phyloP scores from a whole-genome alignment of 2,888 invertebrate genomes.

The Scrobipalpa atriplicella region DNA sequence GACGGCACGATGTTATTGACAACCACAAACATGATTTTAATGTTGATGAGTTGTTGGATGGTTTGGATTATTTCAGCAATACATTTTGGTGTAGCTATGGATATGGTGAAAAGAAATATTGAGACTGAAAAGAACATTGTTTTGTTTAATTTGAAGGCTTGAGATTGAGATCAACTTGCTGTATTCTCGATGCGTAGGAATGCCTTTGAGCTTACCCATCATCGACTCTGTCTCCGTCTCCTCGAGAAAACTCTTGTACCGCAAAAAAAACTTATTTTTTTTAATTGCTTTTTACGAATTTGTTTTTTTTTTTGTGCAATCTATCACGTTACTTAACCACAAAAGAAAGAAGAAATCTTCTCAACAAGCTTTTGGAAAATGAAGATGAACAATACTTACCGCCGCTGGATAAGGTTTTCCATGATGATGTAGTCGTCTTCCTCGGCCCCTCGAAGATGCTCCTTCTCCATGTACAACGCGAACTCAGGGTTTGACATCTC shows the following conservation, averaged over 20 bases:
- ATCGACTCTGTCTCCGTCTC: no score
- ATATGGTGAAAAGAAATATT: not conserved
- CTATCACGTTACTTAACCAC: no score
- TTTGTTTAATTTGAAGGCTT: not conserved
- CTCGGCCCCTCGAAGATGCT: constrained; percentile 94
- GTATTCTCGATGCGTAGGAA: no score
- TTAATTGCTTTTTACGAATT: no score
- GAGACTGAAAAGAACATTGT: not conserved
- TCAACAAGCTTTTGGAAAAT: not conserved
- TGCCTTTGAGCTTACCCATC: no score
- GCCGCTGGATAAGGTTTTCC: constrained; percentile 93
- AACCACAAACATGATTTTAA: constrained; percentile 2
- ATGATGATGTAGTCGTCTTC: constrained; percentile 95
- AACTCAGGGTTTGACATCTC: constrained; percentile 94
- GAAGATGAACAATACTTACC: constrained; percentile 58
- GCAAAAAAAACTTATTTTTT: no score
- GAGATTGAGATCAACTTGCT: no score
- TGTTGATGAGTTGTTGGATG: constrained; percentile 6
- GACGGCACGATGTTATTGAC: constrained; percentile 13
- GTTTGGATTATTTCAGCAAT: constrained; percentile 8
- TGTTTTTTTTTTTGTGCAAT: no score
- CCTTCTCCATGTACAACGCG: constrained; percentile 92
- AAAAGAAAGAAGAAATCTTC: not conserved
- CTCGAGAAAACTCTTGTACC: no score
- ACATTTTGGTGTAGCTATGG: not conserved